phyloP scores from a whole-genome alignment of 2,797 vertebrate genomes.

The Champsocephalus esox region DNA sequence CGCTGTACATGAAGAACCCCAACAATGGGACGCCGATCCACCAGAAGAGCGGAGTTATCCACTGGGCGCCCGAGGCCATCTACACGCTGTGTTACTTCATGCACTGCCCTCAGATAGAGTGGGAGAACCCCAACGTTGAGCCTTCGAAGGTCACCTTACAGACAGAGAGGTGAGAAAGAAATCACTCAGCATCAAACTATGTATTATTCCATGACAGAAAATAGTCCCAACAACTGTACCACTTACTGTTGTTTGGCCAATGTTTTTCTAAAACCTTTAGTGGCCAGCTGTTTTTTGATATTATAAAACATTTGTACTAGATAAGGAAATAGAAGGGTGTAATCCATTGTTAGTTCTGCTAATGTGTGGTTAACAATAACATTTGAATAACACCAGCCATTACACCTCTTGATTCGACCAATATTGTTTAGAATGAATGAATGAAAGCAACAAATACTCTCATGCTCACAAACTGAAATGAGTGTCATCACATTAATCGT shows the following conservation, averaged over 20 bases:
- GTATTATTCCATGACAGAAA: not conserved
- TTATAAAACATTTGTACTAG: not conserved
- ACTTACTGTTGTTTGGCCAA: no score
- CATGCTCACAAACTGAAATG: not conserved
- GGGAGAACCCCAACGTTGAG: constrained; percentile 97
- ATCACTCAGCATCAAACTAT: not conserved
- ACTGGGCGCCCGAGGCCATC: constrained; percentile 96
- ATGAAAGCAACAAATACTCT: not conserved
- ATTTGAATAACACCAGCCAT: not conserved
- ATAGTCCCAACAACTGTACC: not conserved
- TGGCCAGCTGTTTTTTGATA: not conserved
- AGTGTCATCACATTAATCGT: not conserved
- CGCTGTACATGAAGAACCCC: constrained; percentile 91
- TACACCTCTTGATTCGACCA: not conserved
- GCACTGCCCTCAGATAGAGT: constrained; percentile 98
- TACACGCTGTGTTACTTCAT: constrained; percentile 99
- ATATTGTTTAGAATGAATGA: not conserved
- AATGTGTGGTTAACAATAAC: not conserved
- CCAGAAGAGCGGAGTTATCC: constrained; percentile 89
- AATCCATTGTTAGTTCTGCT: not conserved
- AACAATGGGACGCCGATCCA: constrained; percentile 93
- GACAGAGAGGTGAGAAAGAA: constrained; percentile 91
- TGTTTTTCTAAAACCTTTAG: not conserved
- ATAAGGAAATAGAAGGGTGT: not conserved
- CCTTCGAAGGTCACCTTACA: constrained; percentile 94